These are phyloP conservation scores for Todiramphus saurophagus DNA, from an alignment of 2,113 vertebrate genomes.

Conservation along the genomic window DNA sequence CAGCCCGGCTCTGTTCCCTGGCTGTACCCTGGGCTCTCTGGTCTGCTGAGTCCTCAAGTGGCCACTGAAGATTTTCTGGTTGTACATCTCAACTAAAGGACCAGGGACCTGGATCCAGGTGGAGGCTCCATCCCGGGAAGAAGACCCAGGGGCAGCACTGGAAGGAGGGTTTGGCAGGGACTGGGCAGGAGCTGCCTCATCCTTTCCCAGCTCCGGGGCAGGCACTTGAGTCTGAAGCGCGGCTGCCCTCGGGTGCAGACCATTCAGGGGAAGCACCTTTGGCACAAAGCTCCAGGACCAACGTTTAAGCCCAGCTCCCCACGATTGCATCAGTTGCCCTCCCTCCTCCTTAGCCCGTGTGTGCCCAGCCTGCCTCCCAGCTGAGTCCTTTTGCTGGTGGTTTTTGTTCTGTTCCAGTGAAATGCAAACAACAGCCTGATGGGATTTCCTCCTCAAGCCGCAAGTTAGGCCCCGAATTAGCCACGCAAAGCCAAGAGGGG, in stretches of 20 bases:
- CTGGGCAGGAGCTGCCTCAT: not conserved
- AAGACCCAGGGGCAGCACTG: not conserved
- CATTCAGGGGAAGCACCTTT: too few species aligned
- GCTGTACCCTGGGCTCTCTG: not conserved
- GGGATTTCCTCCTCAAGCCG: not conserved
- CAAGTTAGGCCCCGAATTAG: not conserved
- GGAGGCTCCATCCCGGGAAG: not conserved
- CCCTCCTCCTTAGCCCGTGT: not conserved
- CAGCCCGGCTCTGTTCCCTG: not conserved
- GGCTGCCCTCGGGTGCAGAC: not conserved
- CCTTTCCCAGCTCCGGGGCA: not conserved
- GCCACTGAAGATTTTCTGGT: not conserved
- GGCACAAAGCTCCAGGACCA: not conserved
- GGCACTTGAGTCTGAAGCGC: not conserved
- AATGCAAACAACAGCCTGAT: not conserved
- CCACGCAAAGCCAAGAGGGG: not conserved
- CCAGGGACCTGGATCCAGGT: not conserved
- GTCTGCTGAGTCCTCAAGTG: not conserved
- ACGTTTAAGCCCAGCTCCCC: not conserved
- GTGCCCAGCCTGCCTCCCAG: not conserved
- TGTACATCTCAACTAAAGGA: rapidly evolving
- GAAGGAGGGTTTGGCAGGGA: not conserved
- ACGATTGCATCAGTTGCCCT: not conserved
- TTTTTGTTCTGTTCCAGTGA: not conserved
- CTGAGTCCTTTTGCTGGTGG: not conserved